These are phyloP conservation scores for Siderastrea siderea DNA, from an alignment of 92 coral and sea anemone species.

Conservation along the genomic window DNA sequence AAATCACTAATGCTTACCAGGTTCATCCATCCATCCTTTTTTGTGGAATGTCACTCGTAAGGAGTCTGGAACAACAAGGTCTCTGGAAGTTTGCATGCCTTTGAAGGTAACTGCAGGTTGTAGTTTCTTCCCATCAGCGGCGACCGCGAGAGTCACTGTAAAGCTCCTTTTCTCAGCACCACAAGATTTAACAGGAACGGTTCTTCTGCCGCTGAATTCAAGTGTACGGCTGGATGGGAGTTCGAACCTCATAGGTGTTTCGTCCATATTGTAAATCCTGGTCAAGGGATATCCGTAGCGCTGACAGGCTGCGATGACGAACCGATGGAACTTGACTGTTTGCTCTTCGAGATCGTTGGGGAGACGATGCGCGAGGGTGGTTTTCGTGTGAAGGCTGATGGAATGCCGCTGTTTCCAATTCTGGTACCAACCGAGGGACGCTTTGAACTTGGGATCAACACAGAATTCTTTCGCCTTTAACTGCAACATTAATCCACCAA, in stretches of 20 bases:
- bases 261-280: constrained; percentile 18
- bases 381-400: constrained; percentile 33
- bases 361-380: constrained; percentile 54
- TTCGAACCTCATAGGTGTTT: constrained; percentile 32
- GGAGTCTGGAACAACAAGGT: constrained; percentile 8
- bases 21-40: constrained; percentile 7
- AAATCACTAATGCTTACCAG: background rate
- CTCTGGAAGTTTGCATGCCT: constrained; percentile 1
- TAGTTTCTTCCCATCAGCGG: background rate
- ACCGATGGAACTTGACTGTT: constrained; percentile 39
- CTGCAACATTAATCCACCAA: constrained; percentile 13
- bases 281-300: background rate
- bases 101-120: background rate
- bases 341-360: constrained; percentile 44
- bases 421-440: constrained; percentile 49
- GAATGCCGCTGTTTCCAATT: constrained; percentile 35
- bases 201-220: constrained; percentile 34
- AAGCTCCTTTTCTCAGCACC: constrained; percentile 13
- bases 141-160: background rate
- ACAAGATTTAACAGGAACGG: constrained; percentile 13
- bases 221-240: constrained; percentile 20
- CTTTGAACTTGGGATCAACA: constrained; percentile 18
- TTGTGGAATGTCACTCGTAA: constrained; percentile 2
- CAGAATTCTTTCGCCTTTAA: constrained; percentile 15
- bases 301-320: constrained; percentile 9